phyloP scores from a whole-genome alignment of 2,888 invertebrate genomes.

The Tolmerus cingulatus region DNA sequence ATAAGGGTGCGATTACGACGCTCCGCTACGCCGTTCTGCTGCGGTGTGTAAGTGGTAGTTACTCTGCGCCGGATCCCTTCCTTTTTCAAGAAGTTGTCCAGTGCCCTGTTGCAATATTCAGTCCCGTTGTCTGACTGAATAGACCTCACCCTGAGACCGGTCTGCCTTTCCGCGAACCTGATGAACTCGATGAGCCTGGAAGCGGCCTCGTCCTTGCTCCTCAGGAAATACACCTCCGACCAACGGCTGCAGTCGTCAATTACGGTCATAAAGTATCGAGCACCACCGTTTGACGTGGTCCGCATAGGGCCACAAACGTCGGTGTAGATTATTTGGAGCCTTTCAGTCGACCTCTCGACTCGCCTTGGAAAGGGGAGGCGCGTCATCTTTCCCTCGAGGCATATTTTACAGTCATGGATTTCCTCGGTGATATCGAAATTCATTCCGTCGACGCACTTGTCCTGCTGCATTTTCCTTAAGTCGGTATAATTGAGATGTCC shows the following conservation, averaged over 20 bases:
- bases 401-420: background rate
- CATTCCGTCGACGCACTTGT: background rate
- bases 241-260: background rate
- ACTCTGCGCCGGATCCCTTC: background rate
- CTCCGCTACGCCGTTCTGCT: background rate
- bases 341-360: background rate
- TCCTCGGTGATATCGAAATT: background rate
- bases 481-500: background rate
- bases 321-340: background rate
- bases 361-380: background rate
- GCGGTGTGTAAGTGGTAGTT: background rate
- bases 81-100: background rate
- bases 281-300: background rate
- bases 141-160: background rate
- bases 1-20: background rate
- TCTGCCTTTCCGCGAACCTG: background rate
- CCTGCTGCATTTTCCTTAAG: background rate
- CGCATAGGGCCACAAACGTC: background rate
- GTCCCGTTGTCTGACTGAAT: background rate
- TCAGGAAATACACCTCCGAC: background rate
- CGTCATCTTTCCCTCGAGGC: background rate
- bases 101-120: background rate
- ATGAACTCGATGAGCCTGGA: background rate
- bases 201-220: background rate
- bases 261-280: background rate